These are phyloP conservation scores for Octodonta nipae DNA, from an alignment of 2,888 invertebrate genomes.

Conservation along the genomic window DNA sequence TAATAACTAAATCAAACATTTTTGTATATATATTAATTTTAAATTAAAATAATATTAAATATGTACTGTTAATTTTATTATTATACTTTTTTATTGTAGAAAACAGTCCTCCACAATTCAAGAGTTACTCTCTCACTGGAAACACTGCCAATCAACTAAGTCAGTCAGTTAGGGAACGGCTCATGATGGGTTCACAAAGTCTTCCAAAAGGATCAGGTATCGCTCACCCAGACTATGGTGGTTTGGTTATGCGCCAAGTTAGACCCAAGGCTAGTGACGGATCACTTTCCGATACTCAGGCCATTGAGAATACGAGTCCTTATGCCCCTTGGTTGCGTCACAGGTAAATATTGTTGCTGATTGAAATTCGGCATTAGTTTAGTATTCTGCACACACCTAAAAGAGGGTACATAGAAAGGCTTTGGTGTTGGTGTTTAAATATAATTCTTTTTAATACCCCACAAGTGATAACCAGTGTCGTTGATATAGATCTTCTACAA, in stretches of 20 bases:
- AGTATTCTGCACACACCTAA: no score
- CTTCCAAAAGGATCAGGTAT: conserved; percentile 49
- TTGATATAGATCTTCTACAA: no score
- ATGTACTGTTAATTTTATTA: no score
- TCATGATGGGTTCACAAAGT: conserved; percentile 75
- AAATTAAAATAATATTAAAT: no score
- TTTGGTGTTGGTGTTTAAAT: no score
- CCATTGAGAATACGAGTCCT: conserved; percentile 68
- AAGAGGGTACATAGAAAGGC: no score
- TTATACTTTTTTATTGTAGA: conserved; percentile 41
- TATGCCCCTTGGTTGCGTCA: conserved; percentile 80
- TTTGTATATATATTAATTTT: no score
- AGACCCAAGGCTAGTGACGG: conserved; percentile 51
- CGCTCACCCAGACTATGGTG: conserved; percentile 32
- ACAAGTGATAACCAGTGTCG: no score
- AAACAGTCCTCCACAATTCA: conserved; percentile 62
- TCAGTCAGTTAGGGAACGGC: conserved; percentile 70
- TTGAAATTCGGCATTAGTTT: no score
- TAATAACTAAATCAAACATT: no score
- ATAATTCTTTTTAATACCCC: no score
- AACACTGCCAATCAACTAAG: conserved; percentile 76
- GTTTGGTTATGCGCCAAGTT: conserved; percentile 32
- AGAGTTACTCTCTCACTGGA: conserved; percentile 73
- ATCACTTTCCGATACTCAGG: conserved; percentile 74
- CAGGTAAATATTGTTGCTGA: conserved; percentile 52